Base-by-base conservation (phyloP, 1,140 invertebrate species). In the Phymorhynchus buccinoides region DNA sequence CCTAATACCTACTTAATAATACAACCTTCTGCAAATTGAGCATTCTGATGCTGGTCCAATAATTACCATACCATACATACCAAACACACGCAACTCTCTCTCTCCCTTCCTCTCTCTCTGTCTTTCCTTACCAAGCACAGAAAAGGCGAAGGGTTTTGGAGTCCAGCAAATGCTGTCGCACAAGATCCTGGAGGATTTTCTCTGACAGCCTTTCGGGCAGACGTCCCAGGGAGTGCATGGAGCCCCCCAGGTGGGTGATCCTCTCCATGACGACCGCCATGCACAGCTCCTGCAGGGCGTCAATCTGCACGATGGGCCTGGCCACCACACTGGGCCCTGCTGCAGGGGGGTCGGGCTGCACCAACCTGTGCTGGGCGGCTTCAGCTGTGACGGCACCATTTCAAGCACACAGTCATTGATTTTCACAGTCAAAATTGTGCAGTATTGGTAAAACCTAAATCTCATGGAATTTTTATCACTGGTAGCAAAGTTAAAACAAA, bases 141-240 rank as follows among this genome's bases (percentile, higher is more conserved):
- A 92, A 92, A 22, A 88, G 86, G 75, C 91, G 88, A 12, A 92
- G 85, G 42, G 89, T 91, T 66, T 88, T 90, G 0, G 89, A 88
- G 77, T 89, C 90, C 27, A 92, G 88, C 48, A 89, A 85, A 85
- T 89, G 89, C 48, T 92, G 87, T 73, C 90, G 91, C 52, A 91
- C 62, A 3, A 92, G 88, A 68, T 90, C 87, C 3, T 85, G 71
- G 22, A 92, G 41, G 16, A 92, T 79, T 32, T 88, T 86, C 80
- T 90, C 88, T 14, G 91, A 90, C 80, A 92, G 86, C 9, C 90
- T 86, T 80, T 91, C 89, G 0, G 91, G 87, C 3, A 92, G 84
- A 18, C 90, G 89, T 39, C 88, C 84, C 0, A 92, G 88, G 2
- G 88, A 88, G 22, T 89, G 71, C 0, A 90, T 48, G n/a, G 87